Evolutionary conservation across 2,113 vertebrate species (phyloP).

Genomic region (Choloepus hoffmanni): DNA sequence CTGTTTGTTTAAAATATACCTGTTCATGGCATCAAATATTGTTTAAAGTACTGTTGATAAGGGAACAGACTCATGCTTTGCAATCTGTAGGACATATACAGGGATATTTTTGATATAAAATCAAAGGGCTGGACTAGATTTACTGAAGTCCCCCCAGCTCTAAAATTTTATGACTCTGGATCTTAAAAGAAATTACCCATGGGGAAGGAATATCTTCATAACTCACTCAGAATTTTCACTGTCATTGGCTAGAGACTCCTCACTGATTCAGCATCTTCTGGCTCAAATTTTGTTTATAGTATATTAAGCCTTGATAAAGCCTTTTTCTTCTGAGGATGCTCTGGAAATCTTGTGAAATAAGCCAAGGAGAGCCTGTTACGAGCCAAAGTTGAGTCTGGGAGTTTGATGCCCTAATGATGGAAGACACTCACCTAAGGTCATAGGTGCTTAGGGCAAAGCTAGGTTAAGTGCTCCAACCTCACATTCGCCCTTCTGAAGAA

Average conservation of each 20-base stretch:
- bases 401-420: background rate
- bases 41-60: conserved; percentile 45
- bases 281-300: background rate
- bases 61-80: background rate
- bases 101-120: conserved; percentile 65
- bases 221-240: conserved; percentile 47
- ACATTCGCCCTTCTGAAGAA: background rate
- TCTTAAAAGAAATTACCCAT: conserved; percentile 18
- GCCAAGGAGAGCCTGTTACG: background rate
- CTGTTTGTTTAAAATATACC: conserved; percentile 24
- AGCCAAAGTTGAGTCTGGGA: background rate
- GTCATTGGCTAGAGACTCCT: conserved; percentile 37
- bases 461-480: background rate
- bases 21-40: background rate
- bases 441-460: background rate
- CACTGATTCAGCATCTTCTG: conserved; percentile 34
- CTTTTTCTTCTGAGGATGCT: conserved; percentile 46
- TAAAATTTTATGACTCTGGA: conserved; percentile 63
- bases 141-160: conserved; percentile 22
- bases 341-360: conserved; percentile 36
- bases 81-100: background rate
- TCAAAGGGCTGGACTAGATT: conserved; percentile 59
- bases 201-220: conserved; percentile 56
- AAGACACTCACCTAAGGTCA: background rate
- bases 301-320: background rate